Percentiles rank a stretch among this genome's conserved stretches.
Conservation (phyloP, 1,140 invertebrate species). For the Samia ricini region DNA sequence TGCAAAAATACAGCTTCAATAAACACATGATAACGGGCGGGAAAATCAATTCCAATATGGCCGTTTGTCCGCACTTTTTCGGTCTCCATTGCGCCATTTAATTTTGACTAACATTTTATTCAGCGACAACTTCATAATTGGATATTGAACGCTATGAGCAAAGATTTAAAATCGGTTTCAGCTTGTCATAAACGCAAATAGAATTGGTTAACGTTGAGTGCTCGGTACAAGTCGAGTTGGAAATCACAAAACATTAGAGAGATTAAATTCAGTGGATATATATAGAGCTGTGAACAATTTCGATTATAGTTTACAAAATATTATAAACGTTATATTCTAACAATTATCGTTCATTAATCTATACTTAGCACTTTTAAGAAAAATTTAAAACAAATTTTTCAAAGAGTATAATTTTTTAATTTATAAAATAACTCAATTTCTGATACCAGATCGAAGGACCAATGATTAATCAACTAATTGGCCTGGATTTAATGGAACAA, state of each 20-base stretch:
- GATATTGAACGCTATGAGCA: slow-evolving; percentile 8
- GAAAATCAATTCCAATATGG: slow-evolving; percentile 58
- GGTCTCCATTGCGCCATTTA: slow-evolving; percentile 64
- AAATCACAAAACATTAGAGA: slow-evolving; percentile 68
- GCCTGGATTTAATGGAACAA: too few species aligned
- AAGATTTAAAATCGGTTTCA: slow-evolving; percentile 24
- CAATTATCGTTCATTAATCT: too few species aligned
- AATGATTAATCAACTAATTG: too few species aligned
- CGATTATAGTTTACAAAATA: too few species aligned
- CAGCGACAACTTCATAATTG: not conserved
- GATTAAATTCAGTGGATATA: slow-evolving; percentile 53
- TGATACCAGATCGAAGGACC: too few species aligned
- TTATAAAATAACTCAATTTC: too few species aligned
- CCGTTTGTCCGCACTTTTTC: slow-evolving; percentile 48
- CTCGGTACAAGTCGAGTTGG: slow-evolving; percentile 64
- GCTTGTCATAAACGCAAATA: slow-evolving; percentile 2
- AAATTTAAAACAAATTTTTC: too few species aligned
- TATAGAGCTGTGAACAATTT: slow-evolving; percentile 35
- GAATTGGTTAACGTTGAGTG: slow-evolving; percentile 33
- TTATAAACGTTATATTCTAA: too few species aligned
- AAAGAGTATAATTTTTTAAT: too few species aligned
- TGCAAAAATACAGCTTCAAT: not conserved
- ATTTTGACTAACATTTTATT: slow-evolving; percentile 10
- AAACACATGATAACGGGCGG: slow-evolving; percentile 33
- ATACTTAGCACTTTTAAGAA: too few species aligned